These are phyloP conservation scores for Mesoclemmys tuberculata DNA, from an alignment of 2,113 vertebrate genomes.

Conservation along the genomic window DNA sequence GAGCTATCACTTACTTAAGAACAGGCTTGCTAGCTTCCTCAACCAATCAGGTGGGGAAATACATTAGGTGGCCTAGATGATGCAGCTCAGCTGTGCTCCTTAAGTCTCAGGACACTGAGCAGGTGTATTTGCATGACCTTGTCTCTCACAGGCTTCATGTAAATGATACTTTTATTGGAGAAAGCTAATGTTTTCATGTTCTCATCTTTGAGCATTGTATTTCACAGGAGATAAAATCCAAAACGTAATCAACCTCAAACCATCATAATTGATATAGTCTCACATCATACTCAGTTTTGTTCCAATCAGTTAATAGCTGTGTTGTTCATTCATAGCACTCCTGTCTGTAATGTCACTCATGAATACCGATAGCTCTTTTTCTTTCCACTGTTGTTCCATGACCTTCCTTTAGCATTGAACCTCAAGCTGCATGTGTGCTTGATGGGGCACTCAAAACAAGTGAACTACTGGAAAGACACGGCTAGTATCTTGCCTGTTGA, in stretches of 20 bases:
- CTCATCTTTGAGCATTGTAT: neutral
- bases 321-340: neutral
- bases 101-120: neutral
- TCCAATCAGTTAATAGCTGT: conserved; percentile 24
- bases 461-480: neutral
- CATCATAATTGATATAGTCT: neutral
- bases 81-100: neutral
- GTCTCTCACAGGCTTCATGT: neutral
- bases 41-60: neutral
- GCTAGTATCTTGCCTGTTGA: neutral
- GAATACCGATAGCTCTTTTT: neutral
- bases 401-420: neutral
- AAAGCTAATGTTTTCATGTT: neutral
- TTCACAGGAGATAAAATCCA: neutral
- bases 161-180: neutral
- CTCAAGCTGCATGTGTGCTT: neutral
- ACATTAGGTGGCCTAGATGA: neutral
- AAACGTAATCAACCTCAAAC: neutral
- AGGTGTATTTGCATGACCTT: neutral
- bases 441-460: neutral
- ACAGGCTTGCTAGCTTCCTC: neutral
- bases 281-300: neutral
- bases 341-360: neutral
- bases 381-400: neutral
- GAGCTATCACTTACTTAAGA: neutral